Evolutionary conservation across 2,888 invertebrate species (phyloP).

Genomic region (Beris chalybata): DNA sequence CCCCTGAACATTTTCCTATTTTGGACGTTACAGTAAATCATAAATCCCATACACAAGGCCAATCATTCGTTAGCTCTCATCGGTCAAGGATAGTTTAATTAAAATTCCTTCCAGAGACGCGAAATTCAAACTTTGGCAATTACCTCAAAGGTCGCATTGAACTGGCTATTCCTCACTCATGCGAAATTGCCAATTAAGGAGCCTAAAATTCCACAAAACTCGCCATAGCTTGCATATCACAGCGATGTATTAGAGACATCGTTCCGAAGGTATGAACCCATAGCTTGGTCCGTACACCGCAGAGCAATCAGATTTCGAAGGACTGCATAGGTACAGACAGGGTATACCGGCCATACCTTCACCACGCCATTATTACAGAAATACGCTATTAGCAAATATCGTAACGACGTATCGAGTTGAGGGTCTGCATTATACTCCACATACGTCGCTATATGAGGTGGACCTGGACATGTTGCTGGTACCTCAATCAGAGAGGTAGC

Average conservation of each 20-base stretch:
- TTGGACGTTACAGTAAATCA: too few relatives aligned
- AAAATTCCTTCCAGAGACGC: conserved; percentile 30
- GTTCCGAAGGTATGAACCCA: not conserved
- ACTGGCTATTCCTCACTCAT: conserved; percentile 18
- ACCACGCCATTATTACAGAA: not conserved
- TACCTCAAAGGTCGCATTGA: conserved; percentile 10
- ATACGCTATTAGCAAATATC: not conserved
- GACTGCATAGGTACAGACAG: not conserved
- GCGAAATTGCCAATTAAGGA: conserved; percentile 33
- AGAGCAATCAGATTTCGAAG: not conserved
- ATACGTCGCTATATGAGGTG: not conserved
- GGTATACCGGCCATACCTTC: not conserved
- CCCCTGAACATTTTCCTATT: too few relatives aligned
- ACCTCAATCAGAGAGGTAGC: not conserved
- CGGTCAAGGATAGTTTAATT: conserved; percentile 29
- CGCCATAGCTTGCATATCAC: conserved; percentile 28
- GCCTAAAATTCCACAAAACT: conserved; percentile 32
- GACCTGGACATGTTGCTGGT: conserved; percentile 2
- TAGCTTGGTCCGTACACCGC: too few relatives aligned
- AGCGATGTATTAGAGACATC: conserved; percentile 20
- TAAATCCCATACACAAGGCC: too few relatives aligned
- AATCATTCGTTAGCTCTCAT: too few relatives aligned
- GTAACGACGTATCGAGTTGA: not conserved
- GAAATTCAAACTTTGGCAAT: conserved; percentile 27
- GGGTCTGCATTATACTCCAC: not conserved